phyloP scores from a whole-genome alignment of 2,113 vertebrate genomes.

The Bubo blakistoni region DNA sequence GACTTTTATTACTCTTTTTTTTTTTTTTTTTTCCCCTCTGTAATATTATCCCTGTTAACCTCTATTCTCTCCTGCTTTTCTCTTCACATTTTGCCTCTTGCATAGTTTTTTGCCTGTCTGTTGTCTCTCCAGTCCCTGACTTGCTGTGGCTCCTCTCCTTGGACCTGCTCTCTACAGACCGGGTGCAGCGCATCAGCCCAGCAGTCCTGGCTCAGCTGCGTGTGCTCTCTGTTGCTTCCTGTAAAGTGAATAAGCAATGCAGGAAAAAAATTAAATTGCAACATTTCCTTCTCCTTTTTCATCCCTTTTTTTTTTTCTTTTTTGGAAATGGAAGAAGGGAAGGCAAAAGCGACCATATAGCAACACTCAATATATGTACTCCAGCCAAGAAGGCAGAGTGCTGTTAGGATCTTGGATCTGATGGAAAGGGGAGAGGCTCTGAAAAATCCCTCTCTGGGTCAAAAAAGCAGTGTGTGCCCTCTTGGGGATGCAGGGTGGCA shows the following conservation, averaged over 20 bases:
- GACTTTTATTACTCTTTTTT: neutral
- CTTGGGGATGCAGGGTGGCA: neutral
- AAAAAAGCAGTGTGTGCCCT: neutral
- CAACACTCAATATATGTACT: neutral
- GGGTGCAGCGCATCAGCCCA: neutral
- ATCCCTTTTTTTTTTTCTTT: neutral
- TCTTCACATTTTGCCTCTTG: neutral
- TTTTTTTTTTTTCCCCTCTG: accelerated
- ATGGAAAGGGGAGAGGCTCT: neutral
- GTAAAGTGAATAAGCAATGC: neutral
- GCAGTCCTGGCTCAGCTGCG: neutral
- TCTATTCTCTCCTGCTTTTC: neutral
- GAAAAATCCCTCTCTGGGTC: neutral
- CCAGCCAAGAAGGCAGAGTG: neutral
- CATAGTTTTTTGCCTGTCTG: neutral
- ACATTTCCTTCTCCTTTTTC: neutral
- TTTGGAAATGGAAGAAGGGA: neutral
- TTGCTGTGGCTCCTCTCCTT: neutral
- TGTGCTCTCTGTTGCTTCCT: neutral
- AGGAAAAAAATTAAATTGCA: neutral
- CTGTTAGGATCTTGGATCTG: neutral
- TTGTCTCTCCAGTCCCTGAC: neutral
- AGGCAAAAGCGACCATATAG: neutral
- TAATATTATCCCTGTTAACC: neutral
- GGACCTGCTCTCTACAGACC: neutral